Conservation (phyloP, 2,888 invertebrate species). For the Plemyria rubiginata region DNA sequence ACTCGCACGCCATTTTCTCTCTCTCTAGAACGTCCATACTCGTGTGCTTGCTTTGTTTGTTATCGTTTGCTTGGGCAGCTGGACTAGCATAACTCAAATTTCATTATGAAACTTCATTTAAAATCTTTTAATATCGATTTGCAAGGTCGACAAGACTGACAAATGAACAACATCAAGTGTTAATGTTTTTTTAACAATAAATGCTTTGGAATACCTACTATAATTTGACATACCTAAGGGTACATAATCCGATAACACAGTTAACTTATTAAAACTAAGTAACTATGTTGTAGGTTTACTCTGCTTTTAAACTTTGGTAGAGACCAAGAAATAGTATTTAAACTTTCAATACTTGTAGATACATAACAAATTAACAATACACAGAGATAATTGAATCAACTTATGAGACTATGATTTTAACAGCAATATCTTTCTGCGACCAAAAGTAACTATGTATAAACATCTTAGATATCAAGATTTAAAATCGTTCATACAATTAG, state of each 20-base stretch:
- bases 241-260: too few relatives aligned
- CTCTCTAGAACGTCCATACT: too few relatives aligned
- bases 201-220: constrained; percentile 64
- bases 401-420: background rate
- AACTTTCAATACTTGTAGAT: constrained; percentile 4
- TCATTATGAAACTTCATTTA: too few relatives aligned
- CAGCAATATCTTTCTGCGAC: constrained; percentile 35
- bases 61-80: too few relatives aligned
- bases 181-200: constrained; percentile 46
- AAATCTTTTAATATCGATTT: too few relatives aligned
- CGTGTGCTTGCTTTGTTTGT: too few relatives aligned
- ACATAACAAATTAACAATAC: constrained; percentile 10
- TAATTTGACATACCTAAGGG: too few relatives aligned
- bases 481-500: constrained; percentile 44
- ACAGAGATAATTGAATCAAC: constrained; percentile 9
- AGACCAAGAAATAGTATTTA: background rate
- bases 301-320: background rate
- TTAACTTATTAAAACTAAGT: constrained; percentile 15
- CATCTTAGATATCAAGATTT: constrained; percentile 42
- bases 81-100: too few relatives aligned
- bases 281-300: constrained; percentile 4
- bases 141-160: background rate
- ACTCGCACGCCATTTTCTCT: too few relatives aligned
- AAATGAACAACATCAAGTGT: background rate
- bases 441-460: constrained; percentile 28